Evolutionary conservation across 2,888 invertebrate species (phyloP).

Genomic region (Acronicta alni): DNA sequence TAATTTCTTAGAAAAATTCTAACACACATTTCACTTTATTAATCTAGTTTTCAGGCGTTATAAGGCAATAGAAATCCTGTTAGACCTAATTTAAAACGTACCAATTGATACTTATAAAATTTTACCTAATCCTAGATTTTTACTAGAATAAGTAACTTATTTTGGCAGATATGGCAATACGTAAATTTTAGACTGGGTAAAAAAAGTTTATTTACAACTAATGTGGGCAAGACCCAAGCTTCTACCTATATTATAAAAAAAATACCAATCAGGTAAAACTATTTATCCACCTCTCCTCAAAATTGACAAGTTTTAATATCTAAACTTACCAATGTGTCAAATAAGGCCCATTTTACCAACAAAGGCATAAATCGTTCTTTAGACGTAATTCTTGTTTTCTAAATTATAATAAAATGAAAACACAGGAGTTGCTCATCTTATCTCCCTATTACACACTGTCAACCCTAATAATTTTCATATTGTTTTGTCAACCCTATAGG

Average conservation of each 20-base stretch:
- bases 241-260: conserved; percentile 9
- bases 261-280: conserved; percentile 35
- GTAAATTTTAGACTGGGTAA: conserved; percentile 4
- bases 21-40: background rate
- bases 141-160: conserved; percentile 20
- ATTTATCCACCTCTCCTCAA: conserved; percentile 11
- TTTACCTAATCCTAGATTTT: conserved; percentile 19
- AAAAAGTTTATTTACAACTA: conserved; percentile 7
- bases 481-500: too few relatives aligned
- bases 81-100: conserved; percentile 16
- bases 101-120: conserved; percentile 37
- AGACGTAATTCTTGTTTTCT: too few relatives aligned
- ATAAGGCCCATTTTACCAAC: conserved; percentile 41
- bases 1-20: background rate
- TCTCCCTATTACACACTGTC: too few relatives aligned
- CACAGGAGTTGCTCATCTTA: too few relatives aligned
- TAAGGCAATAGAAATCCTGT: conserved; percentile 3
- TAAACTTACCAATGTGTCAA: conserved; percentile 34
- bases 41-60: conserved; percentile 8
- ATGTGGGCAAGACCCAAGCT: background rate
- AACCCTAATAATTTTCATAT: too few relatives aligned
- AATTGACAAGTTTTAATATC: conserved; percentile 16
- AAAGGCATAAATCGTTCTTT: background rate
- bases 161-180: conserved; percentile 46
- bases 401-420: too few relatives aligned